Evolutionary conservation across 30 jellyfish, hydroid and myxozoan genomes (phyloP).

Genomic region (Clytia hemisphaerica): DNA sequence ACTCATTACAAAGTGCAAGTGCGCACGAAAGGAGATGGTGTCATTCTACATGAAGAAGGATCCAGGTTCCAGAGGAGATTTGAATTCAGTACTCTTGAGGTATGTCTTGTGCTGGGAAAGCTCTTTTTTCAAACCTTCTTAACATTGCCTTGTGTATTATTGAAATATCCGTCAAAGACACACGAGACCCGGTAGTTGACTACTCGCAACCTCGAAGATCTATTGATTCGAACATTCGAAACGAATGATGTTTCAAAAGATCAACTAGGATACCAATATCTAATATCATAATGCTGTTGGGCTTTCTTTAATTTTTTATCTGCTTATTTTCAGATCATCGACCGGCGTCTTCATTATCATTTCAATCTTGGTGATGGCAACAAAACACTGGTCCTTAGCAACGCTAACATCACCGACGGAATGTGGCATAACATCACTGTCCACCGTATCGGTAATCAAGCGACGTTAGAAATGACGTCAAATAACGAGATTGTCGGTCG

Average conservation of each 20-base stretch:
- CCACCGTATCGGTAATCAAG: constrained; percentile 51
- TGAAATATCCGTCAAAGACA: no score
- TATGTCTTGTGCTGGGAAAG: constrained; percentile 11
- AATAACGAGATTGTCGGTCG: constrained; percentile 35
- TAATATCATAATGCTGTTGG: no score
- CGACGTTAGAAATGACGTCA: constrained; percentile 52
- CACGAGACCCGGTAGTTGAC: no score
- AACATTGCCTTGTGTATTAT: no score
- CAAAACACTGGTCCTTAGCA: constrained; percentile 42
- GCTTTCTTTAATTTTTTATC: neutral
- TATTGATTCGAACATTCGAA: no score
- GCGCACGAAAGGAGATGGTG: constrained; percentile 66
- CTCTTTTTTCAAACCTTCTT: no score
- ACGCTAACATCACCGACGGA: constrained; percentile 65
- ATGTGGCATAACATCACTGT: constrained; percentile 83
- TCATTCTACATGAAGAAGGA: constrained; percentile 72
- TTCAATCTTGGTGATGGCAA: constrained; percentile 94
- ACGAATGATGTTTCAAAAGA: no score
- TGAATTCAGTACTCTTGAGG: constrained; percentile 92
- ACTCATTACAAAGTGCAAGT: constrained; percentile 73
- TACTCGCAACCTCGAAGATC: no score
- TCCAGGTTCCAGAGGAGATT: constrained; percentile 21
- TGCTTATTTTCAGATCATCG: constrained; percentile 42
- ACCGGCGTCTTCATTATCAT: constrained; percentile 59
- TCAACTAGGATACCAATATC: no score